Evolutionary conservation across 2,888 invertebrate genomes (phyloP), one percentile per base, ranked within the genome.

Genomic region (Leuctra nigra): DNA sequence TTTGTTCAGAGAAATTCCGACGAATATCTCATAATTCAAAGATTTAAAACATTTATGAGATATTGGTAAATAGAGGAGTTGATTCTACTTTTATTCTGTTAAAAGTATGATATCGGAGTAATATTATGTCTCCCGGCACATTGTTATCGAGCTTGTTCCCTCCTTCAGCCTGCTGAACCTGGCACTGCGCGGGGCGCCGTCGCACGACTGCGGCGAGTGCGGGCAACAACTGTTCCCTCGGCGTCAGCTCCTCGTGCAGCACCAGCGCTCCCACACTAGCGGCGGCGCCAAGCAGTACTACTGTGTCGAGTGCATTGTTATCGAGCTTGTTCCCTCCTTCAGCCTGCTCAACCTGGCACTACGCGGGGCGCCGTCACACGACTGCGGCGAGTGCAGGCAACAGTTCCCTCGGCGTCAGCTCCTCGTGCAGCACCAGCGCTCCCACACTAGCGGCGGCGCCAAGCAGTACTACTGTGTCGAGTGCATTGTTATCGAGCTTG

Each of bases 381-480:
- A 44, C 29, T 59, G 59, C 25, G 54, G 44, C 9, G 56, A 56
- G 11, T 62, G 62, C 48, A 60, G 62, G 2, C 59, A 61, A 53
- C 52, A 53, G 25, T 62, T 59, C 39, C 57, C 59, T 1, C 54
- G 59, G 2, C 46, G 56, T n/a, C 59, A 60, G 38, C 54, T 60
- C 50, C 33, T 62, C 50, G 47, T 57, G 23, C 60, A 61, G 46
- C 62, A 59, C 33, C 59, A 58, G 22, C 50, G 50, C 36, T 50
- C 57, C 20, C 54, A 58, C 54, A 54, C 58, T n/a, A n/a, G n/a
- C n/a, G 39, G 29, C 29, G 16, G 16, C 39, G 39, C 16, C 2
- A 47, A 24, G 25, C 61, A 62, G 6, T 64, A 60, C 56, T 44
- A 58, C 1, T 66, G 67, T 59, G 54, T 55, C 22, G 59, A 60